Base-by-base conservation (phyloP, 1,140 invertebrate genomes). In the Cydia strobilella region DNA sequence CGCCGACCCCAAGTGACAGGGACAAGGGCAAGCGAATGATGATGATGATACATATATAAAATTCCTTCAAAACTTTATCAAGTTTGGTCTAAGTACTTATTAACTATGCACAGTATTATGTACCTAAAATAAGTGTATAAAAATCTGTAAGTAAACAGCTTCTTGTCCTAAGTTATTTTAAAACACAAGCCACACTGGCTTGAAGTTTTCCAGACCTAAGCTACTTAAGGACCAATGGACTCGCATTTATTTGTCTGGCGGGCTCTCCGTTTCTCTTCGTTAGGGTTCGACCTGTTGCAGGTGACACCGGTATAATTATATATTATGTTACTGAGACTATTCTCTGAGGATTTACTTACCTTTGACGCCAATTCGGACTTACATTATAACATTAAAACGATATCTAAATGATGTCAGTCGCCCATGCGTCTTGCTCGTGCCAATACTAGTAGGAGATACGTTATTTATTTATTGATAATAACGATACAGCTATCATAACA, bases 171-270 rank as follows among this genome's bases (percentile, higher is more conserved):
- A 59, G 54, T 59, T 59, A 59, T 59, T 59, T 59, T 59, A 7
- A 23, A 59, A 59, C 54, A 59, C 18, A n/a, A 59, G 54, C 20
- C 54, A 59, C 20, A 6, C n/a, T 18, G 48, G n/a, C 48, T 7
- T 59, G 54, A 59, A 59, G 20, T 59, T 59, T 59, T 59, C 54
- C 54, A 59, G 54, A 59, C 54, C 20, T 59, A 59, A 59, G 54
- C 54, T 23, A 23, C 54, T 59, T 59, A 59, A 59, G 20, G 54
- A 54, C 51, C 51, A 54, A 54, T 18, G n/a, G 51, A 59, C 54
- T 59, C 54, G 20, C 54, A 59, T 59, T 59, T 59, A 59, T 59
- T 59, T 59, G 54, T 59, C 54, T 59, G 54, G 54, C 54, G 54
- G 54, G 18, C 20, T 59, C 54, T 23, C 54, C 18, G 54, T 59